Evolutionary conservation across 2,113 vertebrate genomes (phyloP), one percentile per base, ranked within the genome.

Genomic region (Lepisosteus osseus): DNA sequence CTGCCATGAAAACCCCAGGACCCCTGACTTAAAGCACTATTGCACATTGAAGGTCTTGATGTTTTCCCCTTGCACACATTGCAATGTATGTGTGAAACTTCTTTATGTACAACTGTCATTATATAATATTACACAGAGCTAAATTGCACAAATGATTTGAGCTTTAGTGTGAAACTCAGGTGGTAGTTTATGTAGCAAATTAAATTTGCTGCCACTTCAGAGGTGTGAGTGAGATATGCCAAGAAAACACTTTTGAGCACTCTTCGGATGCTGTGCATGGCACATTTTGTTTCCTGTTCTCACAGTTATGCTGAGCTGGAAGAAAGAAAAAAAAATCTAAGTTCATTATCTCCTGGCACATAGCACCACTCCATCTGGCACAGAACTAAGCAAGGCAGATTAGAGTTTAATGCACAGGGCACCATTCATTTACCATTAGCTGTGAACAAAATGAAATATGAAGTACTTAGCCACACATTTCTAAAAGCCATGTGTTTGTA

Each of bases 341-440:
- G 56, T 59, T n/a, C 56, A 59, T 59, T 59, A 59, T 59, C 7
- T 59, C 56, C 56, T 59, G 56, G 56, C 56, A 59, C 56, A 59
- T 59, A 59, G 56, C 56, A n/a, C n/a, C 56, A 59, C 56, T 59
- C 56, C 56, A 59, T 59, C 7, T 59, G 56, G 56, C 56, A 59
- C 56, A 14, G 47, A n/a, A 12, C 7, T 59, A 14, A 59, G 56
- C n/a, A 59, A 59, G 56, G 56, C n/a, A 59, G 56, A 59, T 59
- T 59, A 12, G n/a, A 59, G 56, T 14, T 59, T 59, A 13, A 59
- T 3, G 56, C 56, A 59, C 3, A 59, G 1, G n/a, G 56, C 56
- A 4, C 56, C 56, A 59, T 59, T 59, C 47, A 51, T 51, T 51
- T 51, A 9, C 47, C 47, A 51, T 51, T 51, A n/a, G 56, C 12